A percentile compares a stretch with the other conserved stretches of the same genome.
Conservation (phyloP, 92 coral and sea anemone species). For the Parazoanthus swiftii region DNA sequence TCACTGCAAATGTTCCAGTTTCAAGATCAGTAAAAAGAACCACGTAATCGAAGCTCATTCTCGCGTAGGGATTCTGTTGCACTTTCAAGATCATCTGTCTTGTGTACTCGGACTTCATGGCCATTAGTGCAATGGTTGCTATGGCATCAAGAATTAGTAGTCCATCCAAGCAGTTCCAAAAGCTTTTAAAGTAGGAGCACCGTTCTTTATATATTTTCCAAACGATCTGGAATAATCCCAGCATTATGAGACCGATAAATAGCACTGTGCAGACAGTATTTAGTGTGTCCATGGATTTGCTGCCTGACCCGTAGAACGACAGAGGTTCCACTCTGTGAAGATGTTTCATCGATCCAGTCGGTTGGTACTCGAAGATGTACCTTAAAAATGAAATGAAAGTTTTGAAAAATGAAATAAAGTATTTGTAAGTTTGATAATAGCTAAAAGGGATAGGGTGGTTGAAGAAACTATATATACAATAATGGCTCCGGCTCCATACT, state of each 20-base stretch:
- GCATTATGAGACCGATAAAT: neutral
- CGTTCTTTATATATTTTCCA: constrained; percentile 20
- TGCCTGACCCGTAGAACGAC: constrained; percentile 34
- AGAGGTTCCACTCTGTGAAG: constrained; percentile 32
- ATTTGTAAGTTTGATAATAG: neutral
- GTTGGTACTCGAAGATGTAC: constrained; percentile 29
- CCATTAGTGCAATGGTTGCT: neutral
- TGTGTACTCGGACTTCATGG: constrained; percentile 28
- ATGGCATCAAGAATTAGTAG: constrained; percentile 6
- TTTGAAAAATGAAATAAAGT: neutral
- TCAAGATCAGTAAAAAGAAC: constrained; percentile 25
- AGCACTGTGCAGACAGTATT: constrained; percentile 21
- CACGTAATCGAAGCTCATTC: constrained; percentile 39
- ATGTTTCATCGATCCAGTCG: constrained; percentile 27
- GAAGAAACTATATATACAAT: too few species aligned
- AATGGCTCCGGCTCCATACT: too few species aligned
- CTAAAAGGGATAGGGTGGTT: too few species aligned
- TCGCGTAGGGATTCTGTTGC: constrained; percentile 25
- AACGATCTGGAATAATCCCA: neutral
- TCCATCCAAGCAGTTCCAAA: constrained; percentile 39
- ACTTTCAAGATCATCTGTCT: constrained; percentile 15
- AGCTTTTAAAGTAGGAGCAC: constrained; percentile 9
- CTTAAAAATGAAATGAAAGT: neutral
- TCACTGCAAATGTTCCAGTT: constrained; percentile 26
- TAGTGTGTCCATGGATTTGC: constrained; percentile 20